These are phyloP conservation scores for Macrosteles quadrilineatus DNA, from an alignment of 1,140 invertebrate genomes.

Conservation along the genomic window DNA sequence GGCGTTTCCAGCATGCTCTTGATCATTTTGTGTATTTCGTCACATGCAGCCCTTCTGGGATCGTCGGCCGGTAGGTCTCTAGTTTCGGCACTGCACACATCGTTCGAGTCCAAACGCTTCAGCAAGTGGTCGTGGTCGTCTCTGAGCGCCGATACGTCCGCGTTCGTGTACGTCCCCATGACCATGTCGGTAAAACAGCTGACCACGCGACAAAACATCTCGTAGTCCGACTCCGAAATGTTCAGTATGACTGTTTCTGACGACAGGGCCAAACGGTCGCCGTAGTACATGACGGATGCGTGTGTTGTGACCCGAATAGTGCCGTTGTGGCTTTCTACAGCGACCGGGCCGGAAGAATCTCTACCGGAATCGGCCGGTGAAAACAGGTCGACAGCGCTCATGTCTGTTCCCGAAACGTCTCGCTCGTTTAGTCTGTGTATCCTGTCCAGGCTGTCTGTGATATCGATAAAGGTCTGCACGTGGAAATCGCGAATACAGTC, in stretches of 20 bases:
- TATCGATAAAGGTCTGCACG: too few species aligned
- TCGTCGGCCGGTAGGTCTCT: not conserved
- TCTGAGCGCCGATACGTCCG: not conserved
- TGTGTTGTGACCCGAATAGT: not conserved
- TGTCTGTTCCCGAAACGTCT: too few species aligned
- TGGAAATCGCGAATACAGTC: too few species aligned
- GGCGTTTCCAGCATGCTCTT: constrained; percentile 7
- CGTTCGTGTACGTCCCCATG: not conserved
- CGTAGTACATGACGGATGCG: not conserved
- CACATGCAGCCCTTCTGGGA: too few species aligned
- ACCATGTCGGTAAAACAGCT: not conserved
- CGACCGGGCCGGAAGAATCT: too few species aligned
- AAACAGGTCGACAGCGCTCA: too few species aligned
- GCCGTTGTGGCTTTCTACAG: too few species aligned
- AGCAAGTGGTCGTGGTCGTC: not conserved
- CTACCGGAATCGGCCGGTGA: too few species aligned
- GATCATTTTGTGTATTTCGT: not conserved
- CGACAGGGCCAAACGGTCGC: not conserved
- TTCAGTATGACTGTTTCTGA: not conserved
- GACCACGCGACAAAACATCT: not conserved
- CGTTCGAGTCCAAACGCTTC: not conserved
- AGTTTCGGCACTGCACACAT: not conserved
- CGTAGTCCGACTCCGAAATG: not conserved
- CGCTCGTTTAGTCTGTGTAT: too few species aligned
- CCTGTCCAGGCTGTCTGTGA: too few species aligned